Percentiles rank a stretch among this genome's conserved stretches.
These are phyloP conservation scores for Telenomus remus DNA, from an alignment of 1,140 invertebrate species.

Conservation along the genomic window DNA sequence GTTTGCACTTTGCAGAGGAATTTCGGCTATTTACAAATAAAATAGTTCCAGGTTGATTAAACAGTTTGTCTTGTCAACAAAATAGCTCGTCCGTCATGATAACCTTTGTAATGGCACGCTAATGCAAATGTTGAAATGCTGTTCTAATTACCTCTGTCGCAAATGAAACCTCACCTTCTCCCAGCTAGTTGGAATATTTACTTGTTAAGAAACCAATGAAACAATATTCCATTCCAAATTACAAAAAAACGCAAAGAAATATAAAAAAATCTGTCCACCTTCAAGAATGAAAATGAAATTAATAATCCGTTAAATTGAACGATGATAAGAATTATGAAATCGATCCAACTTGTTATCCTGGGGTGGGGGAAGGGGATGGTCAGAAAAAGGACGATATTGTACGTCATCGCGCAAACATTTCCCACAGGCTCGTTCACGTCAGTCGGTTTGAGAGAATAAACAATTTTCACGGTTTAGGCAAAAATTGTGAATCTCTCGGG, in stretches of 20 bases:
- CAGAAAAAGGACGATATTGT: conserved; percentile 8
- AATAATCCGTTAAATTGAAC: not conserved
- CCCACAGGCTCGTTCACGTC: conserved; percentile 11
- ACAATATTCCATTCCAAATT: conserved; percentile 16
- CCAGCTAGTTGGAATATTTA: conserved; percentile 16
- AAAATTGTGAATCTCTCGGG: conserved; percentile 49
- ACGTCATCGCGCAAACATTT: conserved; percentile 4
- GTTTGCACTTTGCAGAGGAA: not conserved
- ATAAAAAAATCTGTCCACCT: not conserved
- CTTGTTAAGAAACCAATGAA: conserved; percentile 25
- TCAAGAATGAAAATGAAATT: too few species aligned
- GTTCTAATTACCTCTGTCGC: conserved; percentile 34
- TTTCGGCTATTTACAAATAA: conserved; percentile 23
- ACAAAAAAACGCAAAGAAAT: conserved; percentile 9
- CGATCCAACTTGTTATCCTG: too few species aligned
- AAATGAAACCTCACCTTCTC: conserved; percentile 23
- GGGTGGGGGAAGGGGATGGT: too few species aligned
- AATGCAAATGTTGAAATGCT: conserved; percentile 45
- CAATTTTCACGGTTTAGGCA: conserved; percentile 50
- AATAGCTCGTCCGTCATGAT: conserved; percentile 6
- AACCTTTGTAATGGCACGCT: conserved; percentile 18
- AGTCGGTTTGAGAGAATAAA: conserved; percentile 42
- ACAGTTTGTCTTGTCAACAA: conserved; percentile 29
- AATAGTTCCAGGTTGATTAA: conserved; percentile 31
- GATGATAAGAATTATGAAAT: too few species aligned